Evolutionary conservation across 1,140 invertebrate species (phyloP), one percentile per base, ranked within the genome.

Genomic region (Luehdorfia chinensis): DNA sequence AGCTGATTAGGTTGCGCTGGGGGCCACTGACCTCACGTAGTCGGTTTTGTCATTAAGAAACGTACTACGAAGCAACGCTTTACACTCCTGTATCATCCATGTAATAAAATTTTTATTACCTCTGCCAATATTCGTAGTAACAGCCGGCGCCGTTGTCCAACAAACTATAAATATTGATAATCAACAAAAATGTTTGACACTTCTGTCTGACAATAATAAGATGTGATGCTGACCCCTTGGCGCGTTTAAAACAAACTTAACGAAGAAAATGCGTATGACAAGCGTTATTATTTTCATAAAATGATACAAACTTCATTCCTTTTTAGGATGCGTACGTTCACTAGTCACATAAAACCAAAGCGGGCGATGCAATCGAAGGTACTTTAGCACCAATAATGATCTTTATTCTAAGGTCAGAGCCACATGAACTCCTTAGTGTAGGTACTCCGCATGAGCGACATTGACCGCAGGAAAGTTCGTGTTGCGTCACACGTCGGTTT

Each of bases 381-480:
- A 36, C 47, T 55, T 55, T 31, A 37, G 44, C 25, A 12, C 23
- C 33, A 46, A 55, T 55, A 49, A 45, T 8, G 27, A 55, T 55
- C 46, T 55, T 49, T 31, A 49, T 36, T 48, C 46, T 54, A 54
- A 54, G 46, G 51, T 54, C 51, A 54, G 34, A 50, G 50, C 47
- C 34, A 43, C 21, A 25, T 25, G 12, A 25, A 12, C 32, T 30
- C 19, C 33, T 12, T 28, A 2, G 21, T 41, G 18, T 27, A 15
- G 37, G 21, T 25, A 27, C 12, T 7, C 19, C 16, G 23, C 47
- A 47, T 31, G 31, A 34, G 43, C 50, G 66, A 71, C 70, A 73
- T 71, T 76, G 70, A 71, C 73, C 65, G 48, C 62, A 60, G 55
- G 57, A 65, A 65, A 71, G 67, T 58, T 66, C 60, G 65, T 41